phyloP scores from a whole-genome alignment of 2,113 vertebrate genomes.

The Clarias batrachus region DNA sequence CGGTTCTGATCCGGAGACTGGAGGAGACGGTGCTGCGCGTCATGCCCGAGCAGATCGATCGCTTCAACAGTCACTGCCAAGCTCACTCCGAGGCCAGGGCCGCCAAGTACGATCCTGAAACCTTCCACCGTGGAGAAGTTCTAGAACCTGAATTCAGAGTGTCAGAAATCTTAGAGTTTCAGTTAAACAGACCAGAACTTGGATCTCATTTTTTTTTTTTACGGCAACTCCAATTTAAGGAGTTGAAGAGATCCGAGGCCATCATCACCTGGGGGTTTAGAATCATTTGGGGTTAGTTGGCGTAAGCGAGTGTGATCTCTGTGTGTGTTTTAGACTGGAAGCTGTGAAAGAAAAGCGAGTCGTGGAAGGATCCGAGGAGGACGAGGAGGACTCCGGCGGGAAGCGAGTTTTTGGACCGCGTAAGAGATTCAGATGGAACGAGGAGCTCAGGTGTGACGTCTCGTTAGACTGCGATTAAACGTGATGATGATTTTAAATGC shows the following conservation, averaged over 20 bases:
- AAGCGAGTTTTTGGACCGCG: conserved; percentile 78
- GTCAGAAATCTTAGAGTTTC: no score
- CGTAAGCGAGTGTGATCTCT: background rate
- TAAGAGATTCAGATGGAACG: conserved; percentile 92
- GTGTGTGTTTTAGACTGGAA: conserved; percentile 70
- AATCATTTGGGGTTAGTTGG: background rate
- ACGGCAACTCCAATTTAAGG: no score
- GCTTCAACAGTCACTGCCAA: conserved; percentile 83
- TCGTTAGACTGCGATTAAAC: background rate
- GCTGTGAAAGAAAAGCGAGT: conserved; percentile 81
- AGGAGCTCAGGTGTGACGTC: conserved; percentile 82
- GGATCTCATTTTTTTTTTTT: no score
- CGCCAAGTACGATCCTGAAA: conserved; percentile 75
- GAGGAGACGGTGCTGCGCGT: conserved; percentile 83
- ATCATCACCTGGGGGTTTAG: background rate
- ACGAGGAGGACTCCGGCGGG: conserved; percentile 78
- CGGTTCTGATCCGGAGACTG: conserved; percentile 82
- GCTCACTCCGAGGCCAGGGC: conserved; percentile 81
- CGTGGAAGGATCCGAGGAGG: conserved; percentile 77
- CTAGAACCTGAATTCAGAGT: no score
- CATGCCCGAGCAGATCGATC: conserved; percentile 88
- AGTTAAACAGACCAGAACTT: no score
- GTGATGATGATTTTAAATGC: background rate
- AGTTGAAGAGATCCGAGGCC: background rate
- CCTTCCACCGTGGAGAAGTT: no score